Percentiles rank a stretch among this genome's conserved stretches.
phyloP scores from a whole-genome alignment of 64 coral and sea anemone species.

The Anthopleura sola region DNA sequence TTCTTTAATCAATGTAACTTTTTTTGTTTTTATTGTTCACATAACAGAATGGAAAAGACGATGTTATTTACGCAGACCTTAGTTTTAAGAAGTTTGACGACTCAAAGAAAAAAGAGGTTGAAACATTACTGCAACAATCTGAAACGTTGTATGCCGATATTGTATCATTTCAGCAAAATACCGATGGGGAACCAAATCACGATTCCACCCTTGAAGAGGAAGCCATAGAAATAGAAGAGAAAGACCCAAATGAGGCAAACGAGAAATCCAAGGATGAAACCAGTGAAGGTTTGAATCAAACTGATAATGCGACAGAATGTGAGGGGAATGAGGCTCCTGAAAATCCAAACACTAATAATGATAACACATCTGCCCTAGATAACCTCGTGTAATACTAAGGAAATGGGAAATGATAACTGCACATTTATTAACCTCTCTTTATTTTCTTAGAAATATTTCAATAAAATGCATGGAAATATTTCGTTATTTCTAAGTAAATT shows the following conservation, averaged over 20 bases:
- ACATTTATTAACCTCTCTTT: too few relatives aligned
- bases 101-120: background rate
- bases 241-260: background rate
- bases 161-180: background rate
- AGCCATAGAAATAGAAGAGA: background rate
- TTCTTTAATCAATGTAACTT: background rate
- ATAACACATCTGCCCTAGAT: background rate
- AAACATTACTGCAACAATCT: background rate
- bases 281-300: background rate
- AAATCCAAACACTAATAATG: background rate
- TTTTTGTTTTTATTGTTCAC: background rate
- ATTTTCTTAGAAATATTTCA: too few relatives aligned
- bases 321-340: background rate
- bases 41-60: background rate
- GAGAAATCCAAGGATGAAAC: background rate
- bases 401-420: background rate
- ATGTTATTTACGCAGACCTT: background rate
- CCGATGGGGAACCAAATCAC: background rate
- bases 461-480: too few relatives aligned
- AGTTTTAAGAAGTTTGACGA: background rate
- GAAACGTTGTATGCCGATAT: background rate
- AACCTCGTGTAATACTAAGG: background rate
- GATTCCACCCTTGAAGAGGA: background rate
- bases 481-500: too few relatives aligned
- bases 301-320: background rate